phyloP scores from a whole-genome alignment of 1,140 invertebrate genomes.

The Drosophila yakuba region DNA sequence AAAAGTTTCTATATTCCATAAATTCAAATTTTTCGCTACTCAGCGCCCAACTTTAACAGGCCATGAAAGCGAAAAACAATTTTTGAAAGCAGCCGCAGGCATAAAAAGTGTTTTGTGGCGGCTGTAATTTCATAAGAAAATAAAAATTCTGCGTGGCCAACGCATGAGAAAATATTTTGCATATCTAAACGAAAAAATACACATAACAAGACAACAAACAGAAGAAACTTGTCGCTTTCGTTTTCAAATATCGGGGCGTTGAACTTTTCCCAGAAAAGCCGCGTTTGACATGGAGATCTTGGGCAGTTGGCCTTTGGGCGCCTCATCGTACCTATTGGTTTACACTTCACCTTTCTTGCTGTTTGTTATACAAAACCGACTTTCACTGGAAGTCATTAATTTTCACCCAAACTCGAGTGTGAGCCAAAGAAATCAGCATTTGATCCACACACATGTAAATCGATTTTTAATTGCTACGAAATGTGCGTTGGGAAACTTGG shows the following conservation, averaged over 20 bases:
- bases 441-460: constrained; percentile 60
- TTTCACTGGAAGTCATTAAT: constrained; percentile 78
- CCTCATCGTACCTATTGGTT: constrained; percentile 50
- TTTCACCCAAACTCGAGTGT: constrained; percentile 56
- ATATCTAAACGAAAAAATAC: constrained; percentile 39
- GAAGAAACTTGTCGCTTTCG: constrained; percentile 63
- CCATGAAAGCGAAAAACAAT: constrained; percentile 49
- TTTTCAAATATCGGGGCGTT: constrained; percentile 63
- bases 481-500: constrained; percentile 29
- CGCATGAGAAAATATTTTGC: constrained; percentile 46
- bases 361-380: constrained; percentile 61
- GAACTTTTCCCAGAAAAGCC: constrained; percentile 51
- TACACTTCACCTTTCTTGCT: constrained; percentile 33
- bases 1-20: constrained; percentile 12
- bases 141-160: constrained; percentile 50
- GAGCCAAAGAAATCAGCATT: constrained; percentile 40
- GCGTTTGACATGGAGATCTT: constrained; percentile 62
- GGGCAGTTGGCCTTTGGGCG: constrained; percentile 18
- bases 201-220: constrained; percentile 27
- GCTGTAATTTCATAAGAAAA: constrained; percentile 50
- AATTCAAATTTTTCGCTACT: constrained; percentile 25
- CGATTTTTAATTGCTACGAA: constrained; percentile 75
- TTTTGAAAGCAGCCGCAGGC: constrained; percentile 36
- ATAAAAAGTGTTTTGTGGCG: constrained; percentile 31
- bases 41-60: constrained; percentile 30